These are phyloP conservation scores for Paracyclopina nana DNA, from an alignment of 1,140 invertebrate genomes.

Conservation along the genomic window DNA sequence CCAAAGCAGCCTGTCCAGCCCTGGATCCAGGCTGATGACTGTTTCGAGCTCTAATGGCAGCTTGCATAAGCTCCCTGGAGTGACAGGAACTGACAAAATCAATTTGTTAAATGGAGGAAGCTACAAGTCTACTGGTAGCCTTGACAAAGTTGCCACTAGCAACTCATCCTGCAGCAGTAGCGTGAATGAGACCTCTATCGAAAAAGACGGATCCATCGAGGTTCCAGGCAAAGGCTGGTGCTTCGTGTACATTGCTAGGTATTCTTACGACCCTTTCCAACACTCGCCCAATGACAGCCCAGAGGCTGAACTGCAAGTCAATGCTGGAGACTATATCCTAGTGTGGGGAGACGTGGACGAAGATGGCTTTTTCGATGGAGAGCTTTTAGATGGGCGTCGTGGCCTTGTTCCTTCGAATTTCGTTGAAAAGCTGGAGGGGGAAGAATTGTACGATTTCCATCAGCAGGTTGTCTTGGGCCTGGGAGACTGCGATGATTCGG, in stretches of 20 bases:
- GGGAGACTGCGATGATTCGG: constrained; percentile 34
- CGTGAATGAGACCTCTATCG: neutral
- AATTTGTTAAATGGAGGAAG: constrained; percentile 6
- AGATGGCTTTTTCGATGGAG: constrained; percentile 84
- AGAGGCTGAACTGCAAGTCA: constrained; percentile 75
- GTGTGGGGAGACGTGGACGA: constrained; percentile 73
- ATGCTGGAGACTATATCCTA: constrained; percentile 81
- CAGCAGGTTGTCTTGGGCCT: constrained; percentile 44
- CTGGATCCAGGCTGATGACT: neutral
- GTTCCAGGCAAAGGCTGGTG: constrained; percentile 78
- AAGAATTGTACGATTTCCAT: constrained; percentile 80
- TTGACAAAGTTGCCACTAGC: neutral
- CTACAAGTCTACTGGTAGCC: neutral
- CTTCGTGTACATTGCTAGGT: constrained; percentile 68
- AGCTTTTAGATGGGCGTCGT: constrained; percentile 74
- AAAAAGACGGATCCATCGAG: constrained; percentile 51
- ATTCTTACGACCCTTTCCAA: constrained; percentile 68
- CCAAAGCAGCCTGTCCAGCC: constrained; percentile 9
- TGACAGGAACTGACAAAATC: constrained; percentile 11
- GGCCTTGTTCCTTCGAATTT: constrained; percentile 93
- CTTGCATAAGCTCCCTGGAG: constrained; percentile 3
- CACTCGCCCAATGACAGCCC: constrained; percentile 69
- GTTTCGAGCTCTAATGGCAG: neutral
- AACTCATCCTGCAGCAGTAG: neutral
- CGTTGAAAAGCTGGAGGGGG: constrained; percentile 71